A percentile compares a stretch with the other conserved stretches of the same genome.
Evolutionary conservation across 2,888 invertebrate genomes (phyloP).

Genomic region (Euphydryas editha): DNA sequence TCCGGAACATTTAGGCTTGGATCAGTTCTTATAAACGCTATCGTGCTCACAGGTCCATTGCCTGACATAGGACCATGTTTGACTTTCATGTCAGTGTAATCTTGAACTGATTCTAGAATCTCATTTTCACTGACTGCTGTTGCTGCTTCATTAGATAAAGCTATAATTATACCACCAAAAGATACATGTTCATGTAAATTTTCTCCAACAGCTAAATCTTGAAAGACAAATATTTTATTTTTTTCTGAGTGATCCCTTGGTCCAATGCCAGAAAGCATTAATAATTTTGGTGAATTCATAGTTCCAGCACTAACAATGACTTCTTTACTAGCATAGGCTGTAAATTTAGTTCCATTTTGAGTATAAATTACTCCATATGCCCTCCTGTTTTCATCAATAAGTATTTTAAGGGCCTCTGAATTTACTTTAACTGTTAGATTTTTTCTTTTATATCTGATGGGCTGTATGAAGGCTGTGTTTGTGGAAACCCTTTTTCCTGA

Average conservation of each 20-base stretch:
- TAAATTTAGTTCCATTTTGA: conserved; percentile 46
- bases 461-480: conserved; percentile 86
- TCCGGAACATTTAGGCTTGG: conserved; percentile 82
- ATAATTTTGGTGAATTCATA: conserved; percentile 63
- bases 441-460: conserved; percentile 80
- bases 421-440: conserved; percentile 78
- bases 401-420: conserved; percentile 79
- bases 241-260: conserved; percentile 58
- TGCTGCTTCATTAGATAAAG: conserved; percentile 76
- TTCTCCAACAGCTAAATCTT: conserved; percentile 65
- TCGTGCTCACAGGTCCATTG: conserved; percentile 80
- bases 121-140: conserved; percentile 68
- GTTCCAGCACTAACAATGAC: conserved; percentile 64
- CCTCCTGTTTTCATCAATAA: conserved; percentile 75
- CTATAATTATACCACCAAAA: conserved; percentile 76
- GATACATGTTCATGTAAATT: conserved; percentile 73
- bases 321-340: conserved; percentile 62
- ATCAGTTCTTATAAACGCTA: conserved; percentile 82
- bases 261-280: conserved; percentile 71
- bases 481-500: conserved; percentile 84
- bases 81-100: conserved; percentile 59
- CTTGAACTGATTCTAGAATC: conserved; percentile 62
- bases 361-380: conserved; percentile 63
- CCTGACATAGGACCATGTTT: conserved; percentile 78
- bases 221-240: conserved; percentile 53